Base-by-base conservation (phyloP, 1,140 invertebrate species). In the Nixonia krombeini region DNA sequence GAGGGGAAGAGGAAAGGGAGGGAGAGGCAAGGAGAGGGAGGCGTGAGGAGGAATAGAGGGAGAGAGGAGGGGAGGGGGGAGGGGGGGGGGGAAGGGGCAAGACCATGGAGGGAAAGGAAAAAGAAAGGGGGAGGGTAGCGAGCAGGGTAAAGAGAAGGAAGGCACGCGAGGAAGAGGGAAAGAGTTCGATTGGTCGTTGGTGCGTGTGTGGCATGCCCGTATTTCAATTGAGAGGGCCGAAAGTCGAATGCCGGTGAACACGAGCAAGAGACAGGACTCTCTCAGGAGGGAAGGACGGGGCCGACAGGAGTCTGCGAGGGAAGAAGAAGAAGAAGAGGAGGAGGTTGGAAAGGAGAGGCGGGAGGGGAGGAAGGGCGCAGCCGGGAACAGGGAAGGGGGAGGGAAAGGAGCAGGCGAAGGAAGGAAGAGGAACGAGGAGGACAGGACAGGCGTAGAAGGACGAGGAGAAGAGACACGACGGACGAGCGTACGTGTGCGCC, bases 151-250 rank as follows among this genome's bases (percentile, higher is more conserved):
- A 44, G 40, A 35, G 65, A 49, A 62, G 55, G 25, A 35, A 42
- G 56, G 40, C 51, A 49, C 35, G 33, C 17, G 26, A 35, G 21
- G 31, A 21, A 6, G 16, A 35, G 18, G 38, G 40, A 12, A 63
- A 17, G 41, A 47, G 37, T 63, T 63, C 57, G 58, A 56, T 59
- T 66, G 21, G 37, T 10, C 29, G 49, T 38, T 53, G 29, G 45
- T 56, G 40, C 65, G 63, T 68, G 57, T 65, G 61, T 64, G 74
- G 71, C 72, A 75, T 70, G 77, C 68, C 71, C 75, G 76, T 80
- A 80, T 81, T 81, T 82, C 79, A 78, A 79, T 81, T 73, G 75
- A 71, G 74, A 73, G 74, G 74, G 70, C 70, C 75, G 72, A 79
- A 78, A 78, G 70, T 70, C 72, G 74, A 74, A 70, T 74, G 61